phyloP scores from a whole-genome alignment of 2,888 invertebrate species.

The Erebia aethiops region DNA sequence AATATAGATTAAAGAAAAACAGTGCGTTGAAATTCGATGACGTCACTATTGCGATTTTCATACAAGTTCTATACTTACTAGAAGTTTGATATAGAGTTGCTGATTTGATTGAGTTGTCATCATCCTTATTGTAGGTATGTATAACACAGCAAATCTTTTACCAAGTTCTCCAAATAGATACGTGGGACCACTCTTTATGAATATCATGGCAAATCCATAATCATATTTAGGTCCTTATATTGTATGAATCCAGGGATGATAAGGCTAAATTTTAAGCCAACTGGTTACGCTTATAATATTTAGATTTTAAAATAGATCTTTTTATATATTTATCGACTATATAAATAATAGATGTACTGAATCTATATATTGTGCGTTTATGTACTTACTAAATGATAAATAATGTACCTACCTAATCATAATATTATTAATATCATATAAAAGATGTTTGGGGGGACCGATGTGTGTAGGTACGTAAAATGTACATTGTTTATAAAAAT shows the following conservation, averaged over 20 bases:
- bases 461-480: too few species aligned
- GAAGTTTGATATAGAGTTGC: too few species aligned
- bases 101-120: too few species aligned
- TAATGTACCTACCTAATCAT: conserved; percentile 18
- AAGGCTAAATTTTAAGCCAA: conserved; percentile 67
- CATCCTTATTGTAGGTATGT: not conserved
- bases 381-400: conserved; percentile 38
- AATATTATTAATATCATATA: not conserved
- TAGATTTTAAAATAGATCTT: conserved; percentile 74
- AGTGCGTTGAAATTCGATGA: too few species aligned
- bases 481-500: not conserved
- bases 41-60: too few species aligned
- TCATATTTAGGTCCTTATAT: conserved; percentile 67
- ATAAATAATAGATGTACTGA: conserved; percentile 55
- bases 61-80: too few species aligned
- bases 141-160: conserved; percentile 14
- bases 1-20: too few species aligned
- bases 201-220: conserved; percentile 78
- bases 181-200: conserved; percentile 77
- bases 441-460: not conserved
- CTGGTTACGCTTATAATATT: conserved; percentile 80
- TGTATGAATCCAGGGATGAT: conserved; percentile 64
- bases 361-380: conserved; percentile 60
- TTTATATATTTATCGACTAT: conserved; percentile 74
- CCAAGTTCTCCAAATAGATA: conserved; percentile 71